phyloP scores from a whole-genome alignment of 2,888 invertebrate genomes.

The Baronia brevicornis region DNA sequence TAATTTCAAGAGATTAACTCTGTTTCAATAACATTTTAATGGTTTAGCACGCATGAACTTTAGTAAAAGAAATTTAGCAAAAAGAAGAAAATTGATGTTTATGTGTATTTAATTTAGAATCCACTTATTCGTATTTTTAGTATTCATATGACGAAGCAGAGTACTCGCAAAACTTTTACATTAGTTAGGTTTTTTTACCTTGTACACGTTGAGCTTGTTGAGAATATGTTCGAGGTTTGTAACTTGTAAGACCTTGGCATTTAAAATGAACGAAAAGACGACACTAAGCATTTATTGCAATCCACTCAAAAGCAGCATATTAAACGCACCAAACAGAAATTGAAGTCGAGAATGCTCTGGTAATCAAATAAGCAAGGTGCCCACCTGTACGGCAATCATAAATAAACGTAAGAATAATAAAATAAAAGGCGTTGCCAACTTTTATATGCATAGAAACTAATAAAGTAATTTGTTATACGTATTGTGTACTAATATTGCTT shows the following conservation, averaged over 20 bases:
- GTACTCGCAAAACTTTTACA: slow-evolving; percentile 2
- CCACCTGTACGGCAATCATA: slow-evolving; percentile 11
- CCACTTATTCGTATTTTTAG: no score
- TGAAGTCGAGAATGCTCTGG: slow-evolving; percentile 25
- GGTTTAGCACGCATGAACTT: no score
- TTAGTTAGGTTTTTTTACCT: slow-evolving; percentile 1
- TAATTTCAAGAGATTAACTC: no score
- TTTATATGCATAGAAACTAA: slow-evolving; percentile 6
- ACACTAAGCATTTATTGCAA: slow-evolving; percentile 32
- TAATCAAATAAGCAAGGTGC: slow-evolving; percentile 12
- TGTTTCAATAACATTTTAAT: no score
- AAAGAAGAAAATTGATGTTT: no score
- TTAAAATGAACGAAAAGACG: slow-evolving; percentile 48
- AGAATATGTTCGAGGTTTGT: slow-evolving; percentile 23
- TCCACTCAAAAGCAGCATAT: slow-evolving; percentile 24
- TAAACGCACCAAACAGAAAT: slow-evolving; percentile 28
- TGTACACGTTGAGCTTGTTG: slow-evolving; percentile 3
- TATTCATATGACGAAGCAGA: no score
- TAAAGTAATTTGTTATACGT: neutral
- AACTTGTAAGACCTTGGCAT: slow-evolving; percentile 47
- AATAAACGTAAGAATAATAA: slow-evolving; percentile 7
- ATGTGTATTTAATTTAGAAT: no score
- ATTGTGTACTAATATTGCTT: no score
- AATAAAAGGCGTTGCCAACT: slow-evolving; percentile 7
- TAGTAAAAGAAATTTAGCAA: no score